phyloP scores from a whole-genome alignment of 2,888 invertebrate genomes.

The Lycaena phlaeas region DNA sequence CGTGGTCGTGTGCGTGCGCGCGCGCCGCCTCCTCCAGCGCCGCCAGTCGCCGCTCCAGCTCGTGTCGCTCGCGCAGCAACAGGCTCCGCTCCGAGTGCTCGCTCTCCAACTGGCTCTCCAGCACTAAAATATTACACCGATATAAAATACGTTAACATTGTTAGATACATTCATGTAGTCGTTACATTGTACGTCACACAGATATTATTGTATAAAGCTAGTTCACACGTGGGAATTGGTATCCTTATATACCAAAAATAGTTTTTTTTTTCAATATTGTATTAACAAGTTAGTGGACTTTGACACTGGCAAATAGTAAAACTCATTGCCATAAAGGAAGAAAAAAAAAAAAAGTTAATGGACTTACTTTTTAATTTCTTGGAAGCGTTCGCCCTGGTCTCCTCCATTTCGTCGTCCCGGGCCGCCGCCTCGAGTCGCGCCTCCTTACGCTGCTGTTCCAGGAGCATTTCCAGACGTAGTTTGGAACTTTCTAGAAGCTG shows the following conservation, averaged over 20 bases:
- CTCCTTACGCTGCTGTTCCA: constrained; percentile 94
- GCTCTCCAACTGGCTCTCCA: constrained; percentile 93
- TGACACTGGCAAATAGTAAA: too few relatives aligned
- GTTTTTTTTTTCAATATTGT: too few relatives aligned
- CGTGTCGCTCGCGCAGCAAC: constrained; percentile 90
- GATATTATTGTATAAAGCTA: too few relatives aligned
- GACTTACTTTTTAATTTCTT: constrained; percentile 88
- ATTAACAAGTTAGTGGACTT: too few relatives aligned
- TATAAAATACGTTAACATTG: too few relatives aligned
- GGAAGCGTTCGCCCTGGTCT: constrained; percentile 89
- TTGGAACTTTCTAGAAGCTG: constrained; percentile 93
- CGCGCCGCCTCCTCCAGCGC: constrained; percentile 84
- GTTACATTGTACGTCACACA: too few relatives aligned
- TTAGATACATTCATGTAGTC: too few relatives aligned
- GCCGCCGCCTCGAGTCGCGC: constrained; percentile 91
- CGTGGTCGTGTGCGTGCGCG: constrained; percentile 81
- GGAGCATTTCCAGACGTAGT: constrained; percentile 91
- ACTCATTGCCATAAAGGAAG: too few relatives aligned
- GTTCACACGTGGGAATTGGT: too few relatives aligned
- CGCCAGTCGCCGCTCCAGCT: constrained; percentile 88
- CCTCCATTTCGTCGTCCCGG: constrained; percentile 94
- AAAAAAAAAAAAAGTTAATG: too few relatives aligned
- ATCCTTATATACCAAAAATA: too few relatives aligned
- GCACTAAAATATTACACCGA: too few relatives aligned
- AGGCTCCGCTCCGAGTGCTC: constrained; percentile 94